phyloP scores from a whole-genome alignment of 64 coral and sea anemone species.

The Catalaphyllia jardinei region DNA sequence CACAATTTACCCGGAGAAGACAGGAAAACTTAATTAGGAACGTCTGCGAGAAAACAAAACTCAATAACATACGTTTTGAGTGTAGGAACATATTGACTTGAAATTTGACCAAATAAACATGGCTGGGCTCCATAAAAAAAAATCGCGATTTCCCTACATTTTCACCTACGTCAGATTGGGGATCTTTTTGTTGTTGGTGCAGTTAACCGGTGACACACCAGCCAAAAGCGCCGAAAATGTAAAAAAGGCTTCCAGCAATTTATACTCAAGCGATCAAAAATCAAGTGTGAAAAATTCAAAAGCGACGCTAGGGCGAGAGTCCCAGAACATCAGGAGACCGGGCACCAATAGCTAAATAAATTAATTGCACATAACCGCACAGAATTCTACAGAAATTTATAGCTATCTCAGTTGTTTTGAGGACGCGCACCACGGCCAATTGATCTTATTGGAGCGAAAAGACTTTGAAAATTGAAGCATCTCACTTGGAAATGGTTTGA shows the following conservation, averaged over 20 bases:
- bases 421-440: no score
- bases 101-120: slow-evolving; percentile 28
- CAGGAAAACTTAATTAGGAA: slow-evolving; percentile 29
- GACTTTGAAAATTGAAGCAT: neutral
- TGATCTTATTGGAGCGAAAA: neutral
- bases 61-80: slow-evolving; percentile 31
- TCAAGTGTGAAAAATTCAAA: neutral
- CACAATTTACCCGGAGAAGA: slow-evolving; percentile 34
- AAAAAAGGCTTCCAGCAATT: neutral
- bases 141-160: neutral
- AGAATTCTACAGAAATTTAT: neutral
- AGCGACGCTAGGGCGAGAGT: neutral
- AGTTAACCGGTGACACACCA: neutral
- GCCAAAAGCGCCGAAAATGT: neutral
- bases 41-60: slow-evolving; percentile 36
- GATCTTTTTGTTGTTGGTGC: neutral
- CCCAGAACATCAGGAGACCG: neutral
- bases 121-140: neutral
- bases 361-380: neutral
- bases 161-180: neutral
- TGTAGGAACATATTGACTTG: neutral
- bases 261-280: neutral
- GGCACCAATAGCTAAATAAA: neutral
- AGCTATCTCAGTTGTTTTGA: neutral
- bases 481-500: neutral